Conservation (phyloP, 1,140 invertebrate species). For the Cheumatopsyche charites region DNA sequence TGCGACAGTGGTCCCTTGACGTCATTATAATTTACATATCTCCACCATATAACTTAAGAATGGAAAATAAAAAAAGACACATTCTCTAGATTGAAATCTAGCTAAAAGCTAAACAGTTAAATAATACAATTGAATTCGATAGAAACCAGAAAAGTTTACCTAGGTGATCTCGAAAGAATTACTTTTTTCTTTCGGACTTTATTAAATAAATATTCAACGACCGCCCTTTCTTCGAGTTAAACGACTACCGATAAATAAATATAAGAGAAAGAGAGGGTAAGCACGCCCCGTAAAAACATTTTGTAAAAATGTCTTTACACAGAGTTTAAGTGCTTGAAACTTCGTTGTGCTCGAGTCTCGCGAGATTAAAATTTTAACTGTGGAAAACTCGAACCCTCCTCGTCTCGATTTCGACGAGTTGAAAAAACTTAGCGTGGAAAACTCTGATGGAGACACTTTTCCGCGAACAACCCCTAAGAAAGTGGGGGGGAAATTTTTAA, state of each 20-base stretch:
- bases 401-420: slow-evolving; percentile 1
- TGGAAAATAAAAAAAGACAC: slow-evolving; percentile 5
- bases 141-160: no score
- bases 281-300: slow-evolving; percentile 44
- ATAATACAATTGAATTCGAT: no score
- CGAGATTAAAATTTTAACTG: slow-evolving; percentile 49
- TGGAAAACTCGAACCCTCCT: slow-evolving; percentile 41
- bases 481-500: slow-evolving; percentile 34
- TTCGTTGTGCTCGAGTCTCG: slow-evolving; percentile 40
- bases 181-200: neutral
- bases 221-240: slow-evolving; percentile 37
- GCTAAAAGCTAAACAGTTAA: no score
- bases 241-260: slow-evolving; percentile 41
- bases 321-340: slow-evolving; percentile 45
- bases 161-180: neutral
- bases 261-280: slow-evolving; percentile 28
- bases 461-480: neutral
- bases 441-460: neutral
- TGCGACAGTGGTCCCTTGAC: slow-evolving; percentile 18
- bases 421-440: slow-evolving; percentile 30
- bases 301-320: slow-evolving; percentile 49
- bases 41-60: slow-evolving; percentile 8
- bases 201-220: slow-evolving; percentile 27
- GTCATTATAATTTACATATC: slow-evolving; percentile 42
- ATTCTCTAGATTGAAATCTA: no score